Base-by-base conservation (phyloP, 2,113 vertebrate genomes). In the Crotalus tigris region DNA sequence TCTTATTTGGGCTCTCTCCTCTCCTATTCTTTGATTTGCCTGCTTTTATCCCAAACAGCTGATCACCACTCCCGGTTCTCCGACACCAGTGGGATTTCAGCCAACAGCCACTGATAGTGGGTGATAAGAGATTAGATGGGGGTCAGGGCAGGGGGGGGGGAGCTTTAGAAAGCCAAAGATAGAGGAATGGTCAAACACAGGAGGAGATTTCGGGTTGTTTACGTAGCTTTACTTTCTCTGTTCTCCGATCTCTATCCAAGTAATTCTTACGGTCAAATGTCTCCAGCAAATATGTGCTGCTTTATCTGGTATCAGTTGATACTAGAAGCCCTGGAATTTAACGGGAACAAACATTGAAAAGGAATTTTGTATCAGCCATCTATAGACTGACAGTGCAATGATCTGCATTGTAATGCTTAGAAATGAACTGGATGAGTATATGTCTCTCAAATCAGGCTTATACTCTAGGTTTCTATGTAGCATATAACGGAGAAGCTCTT, bases 111-210 rank as follows among this genome's bases (percentile, higher is more conserved):
- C 44, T n/a, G 61, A 13, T 69, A 29, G 11, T 64, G 64, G 29
- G 29, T 29, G 46, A 87, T 92, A 61, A 87, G 57, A 87, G 85
- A 92, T 87, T 92, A 92, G 85, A 92, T 92, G 29, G 13, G 24
- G 26, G 6, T 49, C 49, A 49, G 49, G 49, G 7, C 49, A 3
- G 1, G 24, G 10, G 24, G 10, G 24, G 9, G 19, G 4, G 2
- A 61, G 57, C 91, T 92, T 87, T 21, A 87, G 46, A 87, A 87
- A 92, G 13, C 19, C 29, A 92, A 61, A 49, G 26, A 87, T 46
- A 33, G n/a, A 13, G 29, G 81, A 49, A 46, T 24, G 11, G 17
- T n/a, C 59, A 12, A 46, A 87, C 29, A 13, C 59, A 58, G 15
- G 58, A 87, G 24, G 26, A 51, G 17, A 19, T 87, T 33, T 51